phyloP scores from a whole-genome alignment of 2,797 vertebrate species.

The Jordanella pulchra region DNA sequence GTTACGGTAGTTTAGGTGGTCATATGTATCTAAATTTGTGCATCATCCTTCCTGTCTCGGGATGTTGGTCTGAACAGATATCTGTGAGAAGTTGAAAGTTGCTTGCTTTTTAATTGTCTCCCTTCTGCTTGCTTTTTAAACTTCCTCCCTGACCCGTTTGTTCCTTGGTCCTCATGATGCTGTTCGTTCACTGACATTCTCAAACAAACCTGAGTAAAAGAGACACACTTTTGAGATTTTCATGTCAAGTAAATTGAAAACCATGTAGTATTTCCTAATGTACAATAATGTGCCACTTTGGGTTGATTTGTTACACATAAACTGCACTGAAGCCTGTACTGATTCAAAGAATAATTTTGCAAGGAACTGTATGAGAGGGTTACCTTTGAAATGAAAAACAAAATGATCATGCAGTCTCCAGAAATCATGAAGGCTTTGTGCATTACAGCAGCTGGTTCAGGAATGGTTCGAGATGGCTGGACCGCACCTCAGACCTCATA shows the following conservation, averaged over 20 bases:
- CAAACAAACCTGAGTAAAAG: not conserved
- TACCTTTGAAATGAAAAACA: not conserved
- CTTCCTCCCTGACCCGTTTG: too few species aligned
- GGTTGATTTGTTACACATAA: not conserved
- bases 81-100: not conserved
- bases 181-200: not conserved
- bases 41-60: not conserved
- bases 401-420: conserved; percentile 49
- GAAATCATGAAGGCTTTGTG: conserved; percentile 28
- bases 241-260: not conserved
- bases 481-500: conserved; percentile 54
- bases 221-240: not conserved
- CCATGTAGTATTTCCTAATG: not conserved
- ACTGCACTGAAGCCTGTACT: not conserved
- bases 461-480: conserved; percentile 38
- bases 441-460: conserved; percentile 33
- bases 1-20: too few species aligned
- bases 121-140: too few species aligned
- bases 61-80: not conserved
- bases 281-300: not conserved
- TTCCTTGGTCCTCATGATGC: not conserved
- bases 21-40: too few species aligned
- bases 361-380: not conserved
- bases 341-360: not conserved
- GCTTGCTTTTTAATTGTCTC: too few species aligned